A percentile compares a stretch with the other conserved stretches of the same genome.
phyloP scores from a whole-genome alignment of 2,888 invertebrate species.

The Sipha maydis region DNA sequence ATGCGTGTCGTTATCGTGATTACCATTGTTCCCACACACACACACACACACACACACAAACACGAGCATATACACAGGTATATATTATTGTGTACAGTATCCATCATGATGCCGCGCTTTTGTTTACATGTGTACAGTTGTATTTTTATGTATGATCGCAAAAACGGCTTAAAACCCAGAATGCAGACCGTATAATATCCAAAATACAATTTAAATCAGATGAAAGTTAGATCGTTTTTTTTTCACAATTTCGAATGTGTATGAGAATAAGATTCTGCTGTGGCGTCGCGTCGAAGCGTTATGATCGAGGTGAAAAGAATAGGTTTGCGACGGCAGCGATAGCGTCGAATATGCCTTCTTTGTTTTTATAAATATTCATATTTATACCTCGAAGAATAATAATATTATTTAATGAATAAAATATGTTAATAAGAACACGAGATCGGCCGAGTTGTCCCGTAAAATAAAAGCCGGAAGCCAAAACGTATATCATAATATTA shows the following conservation, averaged over 20 bases:
- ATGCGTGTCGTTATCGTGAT: conserved; percentile 60
- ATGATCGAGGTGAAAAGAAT: neutral
- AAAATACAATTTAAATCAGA: too few relatives aligned
- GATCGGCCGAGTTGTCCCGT: conserved; percentile 15
- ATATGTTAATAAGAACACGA: conserved; percentile 28
- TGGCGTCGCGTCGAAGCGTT: neutral
- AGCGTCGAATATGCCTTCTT: neutral
- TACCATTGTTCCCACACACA: conserved; percentile 58
- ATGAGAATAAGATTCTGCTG: neutral
- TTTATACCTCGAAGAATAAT: neutral
- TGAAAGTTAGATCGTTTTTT: too few relatives aligned
- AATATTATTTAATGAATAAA: conserved; percentile 28
- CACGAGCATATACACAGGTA: neutral
- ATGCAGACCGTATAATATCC: too few relatives aligned
- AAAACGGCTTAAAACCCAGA: neutral
- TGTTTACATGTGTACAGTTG: neutral
- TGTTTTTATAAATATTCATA: neutral
- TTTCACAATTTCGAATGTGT: neutral
- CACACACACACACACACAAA: conserved; percentile 35
- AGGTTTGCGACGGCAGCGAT: neutral
- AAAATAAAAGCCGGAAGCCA: conserved; percentile 53
- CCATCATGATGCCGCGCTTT: neutral
- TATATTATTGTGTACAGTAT: neutral
- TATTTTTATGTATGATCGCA: neutral
- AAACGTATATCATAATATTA: conserved; percentile 8